Evolutionary conservation across 1,140 invertebrate species (phyloP).

Genomic region (Kradibia gibbosae): DNA sequence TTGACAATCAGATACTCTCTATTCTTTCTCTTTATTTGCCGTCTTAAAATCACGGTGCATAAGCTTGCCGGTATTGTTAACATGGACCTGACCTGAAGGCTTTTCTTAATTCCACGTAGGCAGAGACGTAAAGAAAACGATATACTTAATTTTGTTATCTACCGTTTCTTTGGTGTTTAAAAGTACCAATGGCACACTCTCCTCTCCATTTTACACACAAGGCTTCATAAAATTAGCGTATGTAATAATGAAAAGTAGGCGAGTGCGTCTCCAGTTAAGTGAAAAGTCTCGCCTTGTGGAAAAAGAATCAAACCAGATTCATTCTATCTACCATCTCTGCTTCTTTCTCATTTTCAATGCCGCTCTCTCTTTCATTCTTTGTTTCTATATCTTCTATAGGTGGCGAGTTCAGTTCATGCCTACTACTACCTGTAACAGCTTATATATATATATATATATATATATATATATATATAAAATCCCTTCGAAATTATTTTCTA

Average conservation of each 20-base stretch:
- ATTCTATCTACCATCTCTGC: neutral
- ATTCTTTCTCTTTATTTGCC: too few species aligned
- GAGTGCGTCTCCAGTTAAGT: neutral
- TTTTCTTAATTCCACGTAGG: too few species aligned
- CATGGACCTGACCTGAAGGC: constrained; percentile 30
- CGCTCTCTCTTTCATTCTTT: neutral
- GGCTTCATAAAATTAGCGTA: neutral
- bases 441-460: neutral
- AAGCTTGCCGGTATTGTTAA: neutral
- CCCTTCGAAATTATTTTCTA: too few species aligned
- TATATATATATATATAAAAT: too few species aligned
- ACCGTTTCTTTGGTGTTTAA: neutral
- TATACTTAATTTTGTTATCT: neutral
- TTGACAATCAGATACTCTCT: neutral
- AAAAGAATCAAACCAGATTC: neutral
- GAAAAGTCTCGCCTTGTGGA: neutral
- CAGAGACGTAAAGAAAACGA: constrained; percentile 5
- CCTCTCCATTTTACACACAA: neutral
- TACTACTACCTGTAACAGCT: too few species aligned
- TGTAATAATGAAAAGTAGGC: neutral
- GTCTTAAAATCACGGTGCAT: neutral
- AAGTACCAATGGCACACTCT: neutral
- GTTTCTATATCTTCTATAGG: too few species aligned
- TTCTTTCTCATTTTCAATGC: neutral
- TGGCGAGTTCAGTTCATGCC: too few species aligned